Percentiles rank a stretch among this genome's conserved stretches.
Evolutionary conservation across 2,888 invertebrate genomes (phyloP).

Genomic region (Taphrorychus bicolor): DNA sequence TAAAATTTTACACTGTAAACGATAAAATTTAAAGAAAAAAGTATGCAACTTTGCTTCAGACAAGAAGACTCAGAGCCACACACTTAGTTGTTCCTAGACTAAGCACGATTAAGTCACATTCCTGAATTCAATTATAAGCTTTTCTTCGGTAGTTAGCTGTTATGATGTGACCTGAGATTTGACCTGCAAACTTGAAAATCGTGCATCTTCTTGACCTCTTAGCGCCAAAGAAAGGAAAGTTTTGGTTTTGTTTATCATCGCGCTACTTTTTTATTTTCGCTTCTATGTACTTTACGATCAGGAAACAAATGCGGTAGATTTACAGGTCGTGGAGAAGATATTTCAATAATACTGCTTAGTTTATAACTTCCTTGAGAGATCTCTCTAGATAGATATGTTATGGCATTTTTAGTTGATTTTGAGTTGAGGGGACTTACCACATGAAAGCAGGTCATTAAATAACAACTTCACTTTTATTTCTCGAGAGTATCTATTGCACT

Average conservation of each 20-base stretch:
- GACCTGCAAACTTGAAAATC: conserved; percentile 13
- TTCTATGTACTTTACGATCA: not conserved
- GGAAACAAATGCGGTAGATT: not conserved
- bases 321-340: not conserved
- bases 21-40: no score
- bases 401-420: not conserved
- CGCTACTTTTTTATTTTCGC: not conserved
- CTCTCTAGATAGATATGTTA: no score
- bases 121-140: conserved; percentile 8
- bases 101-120: conserved; percentile 1
- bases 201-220: conserved; percentile 10
- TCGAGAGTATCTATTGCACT: no score
- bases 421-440: no score
- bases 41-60: not conserved
- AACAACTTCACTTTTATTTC: no score
- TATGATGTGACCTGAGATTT: conserved; percentile 5
- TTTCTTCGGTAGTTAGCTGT: conserved; percentile 2
- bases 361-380: not conserved
- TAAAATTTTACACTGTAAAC: no score
- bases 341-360: not conserved
- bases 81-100: not conserved
- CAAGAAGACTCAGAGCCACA: not conserved
- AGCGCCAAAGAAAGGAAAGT: conserved; percentile 8
- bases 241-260: conserved; percentile 1
- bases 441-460: no score